Conservation (phyloP, 2,888 invertebrate species). For the Auanema sp. region DNA sequence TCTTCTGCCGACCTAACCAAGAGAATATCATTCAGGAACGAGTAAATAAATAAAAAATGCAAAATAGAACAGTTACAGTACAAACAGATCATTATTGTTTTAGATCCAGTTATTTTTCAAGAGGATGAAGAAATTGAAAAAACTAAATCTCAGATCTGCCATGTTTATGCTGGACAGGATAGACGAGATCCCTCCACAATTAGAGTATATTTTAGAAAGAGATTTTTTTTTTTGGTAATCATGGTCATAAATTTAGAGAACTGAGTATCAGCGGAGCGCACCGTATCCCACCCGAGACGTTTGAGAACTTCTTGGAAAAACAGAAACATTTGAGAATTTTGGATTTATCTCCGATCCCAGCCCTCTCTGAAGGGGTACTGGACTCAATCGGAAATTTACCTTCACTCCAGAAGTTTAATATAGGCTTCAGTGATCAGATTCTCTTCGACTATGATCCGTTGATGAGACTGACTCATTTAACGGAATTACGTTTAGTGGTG, state of each 20-base stretch:
- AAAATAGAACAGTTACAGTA: background rate
- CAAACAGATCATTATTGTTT: background rate
- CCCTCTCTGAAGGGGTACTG: conserved; percentile 14
- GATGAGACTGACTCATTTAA: conserved; percentile 8
- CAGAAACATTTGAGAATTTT: conserved; percentile 22
- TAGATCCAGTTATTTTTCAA: conserved; percentile 23
- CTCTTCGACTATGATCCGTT: conserved; percentile 15
- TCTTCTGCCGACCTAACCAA: too few relatives aligned
- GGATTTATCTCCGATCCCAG: conserved; percentile 22
- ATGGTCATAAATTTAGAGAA: conserved; percentile 10
- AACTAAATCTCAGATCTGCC: conserved; percentile 27
- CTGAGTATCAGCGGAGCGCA: conserved; percentile 25
- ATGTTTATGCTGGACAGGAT: conserved; percentile 24
- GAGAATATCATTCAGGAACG: too few relatives aligned
- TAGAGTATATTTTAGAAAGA: conserved; percentile 19
- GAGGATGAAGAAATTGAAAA: conserved; percentile 17
- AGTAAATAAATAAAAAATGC: too few relatives aligned
- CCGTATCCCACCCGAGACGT: conserved; percentile 18
- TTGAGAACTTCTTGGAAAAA: conserved; percentile 21
- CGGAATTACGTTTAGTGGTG: conserved; percentile 16
- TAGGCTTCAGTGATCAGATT: conserved; percentile 15
- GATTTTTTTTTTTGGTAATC: background rate
- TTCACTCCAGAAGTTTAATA: background rate
- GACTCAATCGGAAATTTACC: conserved; percentile 14
- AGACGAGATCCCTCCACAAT: conserved; percentile 19